Evolutionary conservation across 1,140 invertebrate species (phyloP), one percentile per base, ranked within the genome.

Genomic region (Conus ventricosus): DNA sequence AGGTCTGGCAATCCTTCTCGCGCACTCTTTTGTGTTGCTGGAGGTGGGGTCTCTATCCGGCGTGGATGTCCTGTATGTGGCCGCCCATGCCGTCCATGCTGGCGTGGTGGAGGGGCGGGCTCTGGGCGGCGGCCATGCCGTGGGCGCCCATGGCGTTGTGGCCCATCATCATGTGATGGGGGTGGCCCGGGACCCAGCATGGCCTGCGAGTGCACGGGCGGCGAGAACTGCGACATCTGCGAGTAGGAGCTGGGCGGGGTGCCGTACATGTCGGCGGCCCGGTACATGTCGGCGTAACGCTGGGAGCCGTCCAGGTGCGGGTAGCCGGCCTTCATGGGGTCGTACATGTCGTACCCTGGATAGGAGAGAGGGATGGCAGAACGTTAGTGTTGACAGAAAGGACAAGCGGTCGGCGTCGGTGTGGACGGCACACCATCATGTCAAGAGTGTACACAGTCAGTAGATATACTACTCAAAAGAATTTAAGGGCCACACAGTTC

Each of bases 1-100:
- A 39, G 39, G 39, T 39, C 39, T 39, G 39, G 39, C 39, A 39
- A 39, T 39, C 39, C 39, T 39, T 39, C 39, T 39, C 39, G 39
- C 39, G 39, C 39, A 39, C 39, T 39, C 39, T 39, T 39, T 39
- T 60, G 57, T 60, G 57, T 60, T 60, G 57, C 15, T 8, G 8
- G 57, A 11, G 15, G 8, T 8, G 8, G 8, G 71, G 54, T 25
- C 10, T 63, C 91, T 95, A 96, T 85, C 95, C 95, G 84, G 96
- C 96, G 90, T 96, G 96, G 88, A 96, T 96, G 92, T 96, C 96
- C 93, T 96, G 96, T 91, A 96, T 95, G 90, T 96, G 95, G 81
- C 92, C 93, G 51, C 95, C 95, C 91, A 95, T 95, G 11, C 93
- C 94, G 88, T 96, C 94, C 92, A 95, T 94, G 90, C 92, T 92